Percentiles rank a stretch among this genome's conserved stretches.
Evolutionary conservation across 1,140 invertebrate species (phyloP).

Genomic region (Drosophila funebris): DNA sequence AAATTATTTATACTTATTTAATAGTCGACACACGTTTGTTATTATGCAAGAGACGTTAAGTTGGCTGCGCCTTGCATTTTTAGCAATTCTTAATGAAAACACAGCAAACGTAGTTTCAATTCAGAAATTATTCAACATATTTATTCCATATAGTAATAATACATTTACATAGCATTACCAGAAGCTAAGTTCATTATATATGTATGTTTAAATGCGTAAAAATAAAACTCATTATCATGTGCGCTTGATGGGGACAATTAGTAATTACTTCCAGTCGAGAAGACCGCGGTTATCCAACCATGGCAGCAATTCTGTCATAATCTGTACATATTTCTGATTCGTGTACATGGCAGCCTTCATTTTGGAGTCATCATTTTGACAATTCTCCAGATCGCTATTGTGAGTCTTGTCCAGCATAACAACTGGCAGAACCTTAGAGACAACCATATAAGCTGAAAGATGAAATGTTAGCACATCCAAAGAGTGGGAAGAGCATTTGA

Average conservation of each 20-base stretch:
- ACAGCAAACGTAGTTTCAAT: not conserved
- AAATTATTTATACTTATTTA: no score
- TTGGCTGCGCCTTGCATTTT: no score
- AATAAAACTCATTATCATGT: conserved; percentile 56
- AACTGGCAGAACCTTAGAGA: conserved; percentile 73
- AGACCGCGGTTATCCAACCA: conserved; percentile 81
- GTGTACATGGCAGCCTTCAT: conserved; percentile 72
- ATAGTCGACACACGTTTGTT: no score
- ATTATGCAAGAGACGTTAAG: no score
- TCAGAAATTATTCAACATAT: not conserved
- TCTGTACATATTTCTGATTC: conserved; percentile 75
- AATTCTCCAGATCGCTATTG: conserved; percentile 52
- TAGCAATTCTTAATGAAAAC: not conserved
- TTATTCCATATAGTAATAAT: conserved; percentile 20
- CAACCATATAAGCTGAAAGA: conserved; percentile 70
- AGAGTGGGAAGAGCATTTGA: not conserved
- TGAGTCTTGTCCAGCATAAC: conserved; percentile 71
- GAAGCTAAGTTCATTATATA: not conserved
- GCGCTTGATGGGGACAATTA: conserved; percentile 14
- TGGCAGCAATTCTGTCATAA: conserved; percentile 70
- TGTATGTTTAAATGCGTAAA: not conserved
- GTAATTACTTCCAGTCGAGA: conserved; percentile 73
- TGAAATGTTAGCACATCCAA: not conserved
- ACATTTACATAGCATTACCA: conserved; percentile 22
- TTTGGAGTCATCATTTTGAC: conserved; percentile 66